Base-by-base conservation (phyloP, 2,113 vertebrate species). In the Alces alces region DNA sequence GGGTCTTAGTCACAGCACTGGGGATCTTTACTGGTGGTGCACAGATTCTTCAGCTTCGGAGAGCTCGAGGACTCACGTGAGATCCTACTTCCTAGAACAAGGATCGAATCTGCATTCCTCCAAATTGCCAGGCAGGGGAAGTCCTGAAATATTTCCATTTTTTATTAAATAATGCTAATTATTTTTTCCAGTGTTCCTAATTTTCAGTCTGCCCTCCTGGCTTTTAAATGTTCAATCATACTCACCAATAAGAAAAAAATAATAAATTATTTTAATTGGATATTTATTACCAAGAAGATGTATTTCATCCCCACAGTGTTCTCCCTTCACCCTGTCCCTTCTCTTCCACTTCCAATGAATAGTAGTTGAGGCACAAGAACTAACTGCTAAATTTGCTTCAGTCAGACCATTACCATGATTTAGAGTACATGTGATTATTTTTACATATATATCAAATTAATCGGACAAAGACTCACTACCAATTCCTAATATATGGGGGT, bases 91-190 rank as follows among this genome's bases (percentile, higher is more conserved):
- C 39, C 39, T 43, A 3, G 39, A 76, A 43, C 39, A 43, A 76
- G 39, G 23, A 76, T 43, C 3, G 1, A 76, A 76, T 23, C 23
- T 76, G 23, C 39, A 76, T 7, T 12, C 70, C 70, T 12, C 39
- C 11, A 43, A 39, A 43, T 3, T 25, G 23, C 39, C 21, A 76
- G 23, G 70, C 39, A 76, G 70, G 12, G 6, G 70, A 76, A 27
- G 39, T 76, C 39, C 70, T 0, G 0, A 76, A 76, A 76, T 76
- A 76, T 25, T 76, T 43, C 36, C 66, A 39, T 73, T 43, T 66
- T 76, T 89, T 78, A 91, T 86, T 80, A 94, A 88, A 19, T 76
- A 92, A 94, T 79, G n/a, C 64, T 96, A 84, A 83, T 70, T 54
- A 79, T 79, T 55, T 43, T 89, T 91, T 92, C 47, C 58, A 91